A percentile compares a stretch with the other conserved stretches of the same genome.
Conservation (phyloP, 1,140 invertebrate species). For the Formica selysi region DNA sequence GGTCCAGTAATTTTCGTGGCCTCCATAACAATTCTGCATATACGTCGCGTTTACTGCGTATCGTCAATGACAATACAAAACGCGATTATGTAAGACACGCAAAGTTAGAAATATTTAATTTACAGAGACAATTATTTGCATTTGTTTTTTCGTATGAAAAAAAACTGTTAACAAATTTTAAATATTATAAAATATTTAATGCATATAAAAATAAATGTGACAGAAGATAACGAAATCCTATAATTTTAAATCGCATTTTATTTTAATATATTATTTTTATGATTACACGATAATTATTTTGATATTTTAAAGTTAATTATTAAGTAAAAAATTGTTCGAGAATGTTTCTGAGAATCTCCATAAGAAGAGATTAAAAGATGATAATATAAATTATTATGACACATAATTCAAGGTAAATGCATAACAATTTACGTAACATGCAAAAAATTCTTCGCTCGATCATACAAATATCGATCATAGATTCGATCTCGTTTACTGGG, state of each 20-base stretch:
- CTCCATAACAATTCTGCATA: conserved; percentile 59
- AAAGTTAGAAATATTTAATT: conserved; percentile 30
- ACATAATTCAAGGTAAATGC: conserved; percentile 45
- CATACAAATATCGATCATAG: conserved; percentile 20
- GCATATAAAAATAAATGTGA: not conserved
- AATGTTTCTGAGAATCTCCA: conserved; percentile 9
- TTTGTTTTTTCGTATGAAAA: conserved; percentile 3
- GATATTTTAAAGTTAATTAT: not conserved
- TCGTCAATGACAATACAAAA: conserved; percentile 39
- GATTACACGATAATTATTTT: not conserved
- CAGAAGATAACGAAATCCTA: not conserved
- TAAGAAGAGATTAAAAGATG: conserved; percentile 5
- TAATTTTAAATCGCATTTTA: not conserved
- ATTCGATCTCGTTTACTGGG: conserved; percentile 44
- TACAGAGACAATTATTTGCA: conserved; percentile 28
- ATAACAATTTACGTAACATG: conserved; percentile 56
- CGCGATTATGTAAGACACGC: conserved; percentile 38
- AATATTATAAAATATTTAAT: not conserved
- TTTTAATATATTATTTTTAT: not conserved
- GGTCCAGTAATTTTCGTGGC: conserved; percentile 75
- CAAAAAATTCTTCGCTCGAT: conserved; percentile 59
- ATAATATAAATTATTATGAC: conserved; percentile 48
- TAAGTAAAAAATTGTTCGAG: not conserved
- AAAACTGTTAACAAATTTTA: conserved; percentile 10
- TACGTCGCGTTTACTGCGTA: conserved; percentile 30